Evolutionary conservation across 1,140 invertebrate species (phyloP), one percentile per base, ranked within the genome.

Genomic region (Dendroctonus ponderosae): DNA sequence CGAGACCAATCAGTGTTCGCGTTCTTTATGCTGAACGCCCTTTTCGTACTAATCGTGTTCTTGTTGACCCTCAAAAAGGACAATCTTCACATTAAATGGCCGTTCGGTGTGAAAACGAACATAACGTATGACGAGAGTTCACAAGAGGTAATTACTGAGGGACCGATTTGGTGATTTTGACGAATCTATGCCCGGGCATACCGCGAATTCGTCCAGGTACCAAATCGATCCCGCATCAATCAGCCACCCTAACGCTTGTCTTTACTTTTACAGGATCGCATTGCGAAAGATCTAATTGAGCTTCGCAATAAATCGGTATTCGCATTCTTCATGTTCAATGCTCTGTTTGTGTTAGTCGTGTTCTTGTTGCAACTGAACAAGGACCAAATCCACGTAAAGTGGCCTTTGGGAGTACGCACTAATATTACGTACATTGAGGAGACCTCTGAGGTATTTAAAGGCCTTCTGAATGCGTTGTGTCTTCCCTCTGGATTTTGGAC

Each of bases 281-380:
- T 96, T 73, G 91, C 91, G 75, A 82, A 84, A 73, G 94, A 96
- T 81, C 85, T 98, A 79, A 89, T 91, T 78, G 93, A 96, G 76
- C 86, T 98, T 74, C 86, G 96, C 74, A 98, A 97, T 87, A 96
- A 96, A 82, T 92, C 93, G 73, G 94, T 97, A 66, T 97, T 98
- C 81, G 93, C 93, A 74, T 98, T 98, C 89, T 92, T 98, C 84
- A 98, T 99, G 94, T 91, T 97, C 84, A 99, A 99, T 87, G 93
- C 96, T 81, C 89, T 99, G 76, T 99, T 98, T 87, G 94, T 98
- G 79, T 89, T 99, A 82, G 93, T 98, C 81, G 94, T 98, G 77
- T 95, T 98, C 84, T 90, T 98, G 81, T 90, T 98, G 76, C 96
- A 98, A 89, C 86, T 97, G 82, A 96, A 97, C 85, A 97, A 97